Evolutionary conservation across 2,113 vertebrate genomes (phyloP).

Genomic region (Pachypanchax playfairii): DNA sequence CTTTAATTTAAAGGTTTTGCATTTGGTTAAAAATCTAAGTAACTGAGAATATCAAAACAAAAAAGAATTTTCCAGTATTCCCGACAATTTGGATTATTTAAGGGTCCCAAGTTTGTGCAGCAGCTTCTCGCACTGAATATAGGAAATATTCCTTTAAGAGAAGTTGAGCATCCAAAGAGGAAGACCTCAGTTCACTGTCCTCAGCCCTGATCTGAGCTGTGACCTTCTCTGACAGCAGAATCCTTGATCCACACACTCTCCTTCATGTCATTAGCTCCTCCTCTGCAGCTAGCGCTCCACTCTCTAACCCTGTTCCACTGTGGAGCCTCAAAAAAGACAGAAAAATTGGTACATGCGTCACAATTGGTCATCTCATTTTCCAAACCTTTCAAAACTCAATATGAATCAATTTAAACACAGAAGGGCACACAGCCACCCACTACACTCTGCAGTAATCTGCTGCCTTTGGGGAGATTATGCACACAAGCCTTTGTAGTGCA

Average conservation of each 20-base stretch:
- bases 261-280: slow-evolving; percentile 50
- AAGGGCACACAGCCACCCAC: slow-evolving; percentile 13
- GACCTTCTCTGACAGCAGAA: slow-evolving; percentile 70
- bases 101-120: slow-evolving; percentile 28
- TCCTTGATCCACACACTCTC: slow-evolving; percentile 65
- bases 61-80: too few relatives aligned
- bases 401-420: slow-evolving; percentile 38
- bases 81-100: too few relatives aligned
- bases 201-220: slow-evolving; percentile 50
- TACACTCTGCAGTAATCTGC: slow-evolving; percentile 54
- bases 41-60: background rate
- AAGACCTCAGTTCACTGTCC: slow-evolving; percentile 45
- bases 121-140: slow-evolving; percentile 8
- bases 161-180: slow-evolving; percentile 34
- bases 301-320: slow-evolving; percentile 29
- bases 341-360: slow-evolving; percentile 12
- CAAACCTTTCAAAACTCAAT: slow-evolving; percentile 41
- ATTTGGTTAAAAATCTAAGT: background rate
- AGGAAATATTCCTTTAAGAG: slow-evolving; percentile 58
- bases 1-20: background rate
- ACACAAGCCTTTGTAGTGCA: slow-evolving; percentile 53
- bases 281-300: slow-evolving; percentile 44
- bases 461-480: slow-evolving; percentile 53
- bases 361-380: slow-evolving; percentile 25
- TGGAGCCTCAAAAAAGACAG: slow-evolving; percentile 19